A percentile compares a stretch with the other conserved stretches of the same genome.
phyloP scores from a whole-genome alignment of 2,888 invertebrate genomes.

The Cyclophora albipunctata region DNA sequence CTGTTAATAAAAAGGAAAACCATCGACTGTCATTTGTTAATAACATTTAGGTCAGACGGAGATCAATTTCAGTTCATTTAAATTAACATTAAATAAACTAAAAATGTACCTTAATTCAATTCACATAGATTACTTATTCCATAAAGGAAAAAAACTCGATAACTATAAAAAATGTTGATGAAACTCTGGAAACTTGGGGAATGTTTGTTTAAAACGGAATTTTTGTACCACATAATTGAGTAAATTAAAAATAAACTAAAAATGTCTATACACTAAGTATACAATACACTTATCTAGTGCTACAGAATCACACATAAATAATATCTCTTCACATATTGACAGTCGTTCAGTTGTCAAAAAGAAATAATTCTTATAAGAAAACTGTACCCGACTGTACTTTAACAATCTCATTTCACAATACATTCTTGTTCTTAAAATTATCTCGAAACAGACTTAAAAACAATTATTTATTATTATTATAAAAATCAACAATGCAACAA shows the following conservation, averaged over 20 bases:
- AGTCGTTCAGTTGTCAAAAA: slow-evolving; percentile 11
- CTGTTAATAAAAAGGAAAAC: slow-evolving; percentile 20
- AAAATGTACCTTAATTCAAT: slow-evolving; percentile 13
- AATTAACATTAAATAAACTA: slow-evolving; percentile 25
- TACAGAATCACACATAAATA: slow-evolving; percentile 74
- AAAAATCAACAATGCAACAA: slow-evolving; percentile 69
- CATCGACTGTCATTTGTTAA: too few relatives aligned
- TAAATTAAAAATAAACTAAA: slow-evolving; percentile 20
- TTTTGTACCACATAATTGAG: slow-evolving; percentile 13
- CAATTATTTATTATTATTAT: slow-evolving; percentile 48
- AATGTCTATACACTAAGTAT: slow-evolving; percentile 56
- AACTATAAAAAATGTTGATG: background rate
- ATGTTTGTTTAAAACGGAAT: slow-evolving; percentile 7
- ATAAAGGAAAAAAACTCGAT: background rate
- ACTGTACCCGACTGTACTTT: slow-evolving; percentile 23
- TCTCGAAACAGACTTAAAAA: slow-evolving; percentile 56
- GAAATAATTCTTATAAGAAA: background rate
- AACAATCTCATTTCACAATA: slow-evolving; percentile 61
- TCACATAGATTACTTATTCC: slow-evolving; percentile 1
- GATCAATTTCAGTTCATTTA: slow-evolving; percentile 34
- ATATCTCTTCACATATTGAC: slow-evolving; percentile 52
- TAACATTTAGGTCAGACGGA: slow-evolving; percentile 21
- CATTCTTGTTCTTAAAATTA: slow-evolving; percentile 42
- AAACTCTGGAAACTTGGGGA: slow-evolving; percentile 3
- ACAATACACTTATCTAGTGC: slow-evolving; percentile 39